Base-by-base conservation (phyloP, 2,888 invertebrate genomes). In the Taphrorychus bicolor region DNA sequence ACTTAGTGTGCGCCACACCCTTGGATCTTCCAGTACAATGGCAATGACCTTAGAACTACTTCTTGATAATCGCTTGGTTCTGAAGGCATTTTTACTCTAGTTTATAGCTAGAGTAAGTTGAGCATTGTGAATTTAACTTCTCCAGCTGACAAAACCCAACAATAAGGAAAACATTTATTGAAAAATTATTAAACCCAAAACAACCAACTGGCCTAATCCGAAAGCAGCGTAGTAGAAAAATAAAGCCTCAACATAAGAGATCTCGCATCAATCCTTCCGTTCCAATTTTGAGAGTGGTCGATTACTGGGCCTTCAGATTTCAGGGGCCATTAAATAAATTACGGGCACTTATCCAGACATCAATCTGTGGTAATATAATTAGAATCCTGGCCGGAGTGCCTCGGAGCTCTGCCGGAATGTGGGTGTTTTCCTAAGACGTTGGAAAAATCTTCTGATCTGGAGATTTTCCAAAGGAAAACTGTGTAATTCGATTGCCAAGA, bases 351-450 rank as follows among this genome's bases (percentile, higher is more conserved):
- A 67, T 67, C 67, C 67, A 58, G 63, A 67, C 67, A 67, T 67
- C 67, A 67, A 67, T 67, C 67, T 67, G 62, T 54, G 61, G 67
- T 67, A 67, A 67, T 67, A 67, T 67, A 67, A 67, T 67, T 67
- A 67, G 62, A 63, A 63, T 58, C 62, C 62, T 16, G 54, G 58
- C 49, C 24, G 59, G 45, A 66, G 53, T 24, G 22, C n/a, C 53
- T 41, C 45, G 41, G 40, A 51, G 57, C 52, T 18, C 59, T 58
- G 59, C 58, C 62, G 61, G 67, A 67, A 67, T 61, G 53, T 63
- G 59, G 63, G 57, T 58, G 67, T 62, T 63, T 58, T 58, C 53
- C 41, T 24, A 54, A 59, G 53, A 48, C 57, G 49, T 14, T 16
- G 40, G 61, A 49, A 61, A 60, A 61, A 23, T n/a, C 32, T n/a